Evolutionary conservation across 2,797 vertebrate species (phyloP).

Genomic region (Pygocentrus nattereri): DNA sequence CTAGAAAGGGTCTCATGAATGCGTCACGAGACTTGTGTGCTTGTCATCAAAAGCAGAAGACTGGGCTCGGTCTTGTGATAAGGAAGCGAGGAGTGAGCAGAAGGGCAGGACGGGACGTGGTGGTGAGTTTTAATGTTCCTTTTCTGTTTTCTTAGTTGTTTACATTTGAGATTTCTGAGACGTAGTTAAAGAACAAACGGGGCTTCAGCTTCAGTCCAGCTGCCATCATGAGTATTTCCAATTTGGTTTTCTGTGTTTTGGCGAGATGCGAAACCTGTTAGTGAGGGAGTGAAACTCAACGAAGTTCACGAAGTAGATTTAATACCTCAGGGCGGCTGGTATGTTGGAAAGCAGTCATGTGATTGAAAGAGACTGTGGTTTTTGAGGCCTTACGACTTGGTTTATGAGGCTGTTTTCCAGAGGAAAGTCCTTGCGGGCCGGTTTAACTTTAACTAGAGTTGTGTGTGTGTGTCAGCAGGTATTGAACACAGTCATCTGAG

Average conservation of each 20-base stretch:
- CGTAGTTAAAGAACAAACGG: no score
- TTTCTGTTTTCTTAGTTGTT: no score
- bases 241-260: background rate
- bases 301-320: background rate
- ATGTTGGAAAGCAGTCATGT: conserved; percentile 7
- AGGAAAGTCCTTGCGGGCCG: background rate
- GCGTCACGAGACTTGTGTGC: background rate
- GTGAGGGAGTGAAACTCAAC: background rate
- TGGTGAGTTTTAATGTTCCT: background rate
- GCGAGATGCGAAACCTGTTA: background rate
- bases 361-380: background rate
- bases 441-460: background rate
- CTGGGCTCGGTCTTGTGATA: conserved; percentile 41
- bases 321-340: background rate
- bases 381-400: background rate
- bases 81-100: conserved; percentile 18
- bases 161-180: background rate
- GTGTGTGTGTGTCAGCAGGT: background rate
- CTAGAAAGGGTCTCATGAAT: background rate
- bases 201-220: no score
- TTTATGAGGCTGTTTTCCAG: background rate
- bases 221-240: background rate
- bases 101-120: rapidly evolving
- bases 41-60: conserved; percentile 31
- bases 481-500: conserved; percentile 27